These are phyloP conservation scores for Lucilia cuprina DNA, from an alignment of 1,140 invertebrate species.

Conservation along the genomic window DNA sequence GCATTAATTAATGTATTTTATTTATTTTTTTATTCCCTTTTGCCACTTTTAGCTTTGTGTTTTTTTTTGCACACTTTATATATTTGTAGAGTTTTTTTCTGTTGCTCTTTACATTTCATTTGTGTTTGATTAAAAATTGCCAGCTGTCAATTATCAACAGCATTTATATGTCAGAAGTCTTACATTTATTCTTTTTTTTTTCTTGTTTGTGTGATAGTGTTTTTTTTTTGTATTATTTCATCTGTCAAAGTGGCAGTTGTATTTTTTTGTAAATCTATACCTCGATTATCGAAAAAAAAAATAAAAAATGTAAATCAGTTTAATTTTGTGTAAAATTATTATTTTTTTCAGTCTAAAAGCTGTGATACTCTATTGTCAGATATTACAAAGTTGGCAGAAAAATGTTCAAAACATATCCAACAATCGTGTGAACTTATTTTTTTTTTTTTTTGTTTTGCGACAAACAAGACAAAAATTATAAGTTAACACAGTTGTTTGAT, in stretches of 20 bases:
- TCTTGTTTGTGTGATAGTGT: background rate
- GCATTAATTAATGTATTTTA: constrained; percentile 22
- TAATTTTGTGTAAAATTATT: too few species aligned
- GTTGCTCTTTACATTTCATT: background rate
- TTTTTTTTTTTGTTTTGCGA: too few species aligned
- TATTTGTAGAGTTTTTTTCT: background rate
- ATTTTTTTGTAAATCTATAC: background rate
- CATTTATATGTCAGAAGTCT: constrained; percentile 29
- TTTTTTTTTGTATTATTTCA: constrained; percentile 2
- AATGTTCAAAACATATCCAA: too few species aligned
- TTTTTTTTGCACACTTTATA: background rate
- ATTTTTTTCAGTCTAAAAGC: too few species aligned
- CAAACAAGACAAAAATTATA: too few species aligned
- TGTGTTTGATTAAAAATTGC: constrained; percentile 30
- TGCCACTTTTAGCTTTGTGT: background rate
- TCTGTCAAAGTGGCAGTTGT: constrained; percentile 14
- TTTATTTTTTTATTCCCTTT: background rate
- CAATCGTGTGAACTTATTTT: too few species aligned
- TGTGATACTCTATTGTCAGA: too few species aligned
- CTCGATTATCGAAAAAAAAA: too few species aligned
- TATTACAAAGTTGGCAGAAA: too few species aligned
- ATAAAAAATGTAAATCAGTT: too few species aligned
- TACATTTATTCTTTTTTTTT: background rate
- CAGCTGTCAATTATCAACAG: constrained; percentile 27
- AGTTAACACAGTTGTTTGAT: too few species aligned